Percentiles rank a stretch among this genome's conserved stretches.
These are phyloP conservation scores for Tychaedon coryphoeus DNA, from an alignment of 2,113 vertebrate species.

Conservation along the genomic window DNA sequence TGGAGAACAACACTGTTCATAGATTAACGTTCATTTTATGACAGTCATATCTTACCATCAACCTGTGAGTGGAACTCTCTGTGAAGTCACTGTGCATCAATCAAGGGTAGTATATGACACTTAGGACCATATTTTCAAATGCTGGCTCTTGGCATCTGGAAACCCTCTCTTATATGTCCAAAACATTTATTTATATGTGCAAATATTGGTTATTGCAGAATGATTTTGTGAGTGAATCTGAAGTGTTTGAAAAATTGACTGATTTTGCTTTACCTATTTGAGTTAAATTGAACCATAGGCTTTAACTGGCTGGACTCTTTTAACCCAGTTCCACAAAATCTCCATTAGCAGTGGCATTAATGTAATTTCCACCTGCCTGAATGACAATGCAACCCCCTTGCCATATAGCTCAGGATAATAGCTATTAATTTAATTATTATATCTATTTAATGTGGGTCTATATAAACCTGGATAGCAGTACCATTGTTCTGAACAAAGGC, in stretches of 20 bases:
- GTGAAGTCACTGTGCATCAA: neutral
- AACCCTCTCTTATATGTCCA: neutral
- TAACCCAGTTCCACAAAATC: neutral
- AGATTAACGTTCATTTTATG: constrained; percentile 52
- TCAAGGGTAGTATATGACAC: neutral
- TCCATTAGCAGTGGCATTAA: neutral
- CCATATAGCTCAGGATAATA: neutral
- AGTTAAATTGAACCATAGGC: neutral
- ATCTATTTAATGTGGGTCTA: neutral
- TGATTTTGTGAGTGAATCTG: neutral
- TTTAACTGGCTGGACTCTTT: neutral
- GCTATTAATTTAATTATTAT: neutral
- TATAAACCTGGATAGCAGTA: neutral
- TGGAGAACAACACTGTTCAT: constrained; percentile 15
- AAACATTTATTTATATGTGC: neutral
- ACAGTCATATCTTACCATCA: constrained; percentile 9
- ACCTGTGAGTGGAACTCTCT: neutral
- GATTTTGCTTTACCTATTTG: neutral
- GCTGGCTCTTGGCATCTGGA: neutral
- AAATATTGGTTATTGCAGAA: neutral
- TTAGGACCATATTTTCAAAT: neutral
- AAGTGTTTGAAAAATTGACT: neutral
- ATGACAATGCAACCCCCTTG: neutral
- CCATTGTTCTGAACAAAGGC: neutral
- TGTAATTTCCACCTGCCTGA: neutral